Conservation (phyloP, 2,113 vertebrate species). For the Pangasianodon gigas region DNA sequence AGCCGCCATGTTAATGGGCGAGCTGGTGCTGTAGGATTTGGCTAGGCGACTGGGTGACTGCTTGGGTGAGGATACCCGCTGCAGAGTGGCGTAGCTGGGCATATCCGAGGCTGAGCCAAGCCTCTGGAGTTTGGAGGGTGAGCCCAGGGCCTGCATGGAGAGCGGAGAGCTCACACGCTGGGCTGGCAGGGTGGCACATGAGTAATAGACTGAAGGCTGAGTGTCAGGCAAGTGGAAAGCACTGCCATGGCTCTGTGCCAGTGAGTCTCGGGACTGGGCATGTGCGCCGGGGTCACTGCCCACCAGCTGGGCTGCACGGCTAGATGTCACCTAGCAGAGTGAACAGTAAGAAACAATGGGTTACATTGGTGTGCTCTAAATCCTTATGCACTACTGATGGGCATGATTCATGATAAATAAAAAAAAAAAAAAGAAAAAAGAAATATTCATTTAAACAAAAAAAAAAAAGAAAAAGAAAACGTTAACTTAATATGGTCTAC, state of each 20-base stretch:
- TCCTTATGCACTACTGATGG: not conserved
- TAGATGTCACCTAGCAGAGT: slow-evolving; percentile 77
- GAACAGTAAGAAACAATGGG: slow-evolving; percentile 13
- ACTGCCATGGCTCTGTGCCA: slow-evolving; percentile 87
- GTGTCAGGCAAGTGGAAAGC: slow-evolving; percentile 91
- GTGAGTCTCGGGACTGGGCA: slow-evolving; percentile 83
- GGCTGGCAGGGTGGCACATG: slow-evolving; percentile 92
- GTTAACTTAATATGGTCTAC: not conserved
- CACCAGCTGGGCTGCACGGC: slow-evolving; percentile 79
- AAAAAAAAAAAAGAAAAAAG: not conserved
- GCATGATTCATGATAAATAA: not conserved
- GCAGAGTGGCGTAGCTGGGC: slow-evolving; percentile 86
- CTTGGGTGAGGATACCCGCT: slow-evolving; percentile 89
- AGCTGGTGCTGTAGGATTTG: slow-evolving; percentile 98
- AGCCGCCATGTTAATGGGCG: slow-evolving; percentile 93
- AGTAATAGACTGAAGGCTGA: slow-evolving; percentile 86
- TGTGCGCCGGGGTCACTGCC: slow-evolving; percentile 73
- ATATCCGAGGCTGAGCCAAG: slow-evolving; percentile 86
- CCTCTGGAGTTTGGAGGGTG: slow-evolving; percentile 91
- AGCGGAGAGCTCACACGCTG: slow-evolving; percentile 91
- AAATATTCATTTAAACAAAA: no score
- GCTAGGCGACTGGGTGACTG: slow-evolving; percentile 93
- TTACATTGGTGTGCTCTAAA: not conserved
- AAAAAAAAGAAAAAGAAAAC: not conserved
- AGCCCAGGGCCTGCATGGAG: slow-evolving; percentile 82